phyloP scores from a whole-genome alignment of 30 jellyfish, hydroid and myxozoan genomes.

The Mastigias papua region DNA sequence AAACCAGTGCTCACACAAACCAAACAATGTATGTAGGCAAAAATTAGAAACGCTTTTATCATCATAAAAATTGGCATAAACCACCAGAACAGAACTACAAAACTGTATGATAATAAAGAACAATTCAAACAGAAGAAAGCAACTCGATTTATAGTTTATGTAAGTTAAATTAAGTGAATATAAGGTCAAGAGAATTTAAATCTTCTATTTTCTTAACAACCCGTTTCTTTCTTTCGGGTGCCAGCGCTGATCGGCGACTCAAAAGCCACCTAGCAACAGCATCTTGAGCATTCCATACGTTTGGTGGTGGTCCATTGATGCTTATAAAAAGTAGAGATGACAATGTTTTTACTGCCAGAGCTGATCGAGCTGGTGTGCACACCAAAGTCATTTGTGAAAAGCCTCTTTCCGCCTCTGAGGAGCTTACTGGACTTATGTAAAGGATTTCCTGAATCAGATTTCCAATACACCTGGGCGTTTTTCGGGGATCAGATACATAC shows the following conservation, averaged over 20 bases:
- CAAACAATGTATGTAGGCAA: too few species aligned
- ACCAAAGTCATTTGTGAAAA: conserved; percentile 60
- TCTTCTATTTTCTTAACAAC: neutral
- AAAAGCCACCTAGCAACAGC: neutral
- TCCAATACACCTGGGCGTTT: conserved; percentile 16
- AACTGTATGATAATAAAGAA: too few species aligned
- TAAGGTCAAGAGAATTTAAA: neutral
- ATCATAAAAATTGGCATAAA: too few species aligned
- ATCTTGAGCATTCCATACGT: conserved; percentile 34
- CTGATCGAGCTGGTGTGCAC: conserved; percentile 26
- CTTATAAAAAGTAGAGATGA: conserved; percentile 31
- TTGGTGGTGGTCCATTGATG: conserved; percentile 44
- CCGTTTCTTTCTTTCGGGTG: neutral
- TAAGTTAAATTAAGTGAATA: conserved; percentile 2
- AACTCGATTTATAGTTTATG: too few species aligned
- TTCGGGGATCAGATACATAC: conserved; percentile 33
- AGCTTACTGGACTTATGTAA: conserved; percentile 32
- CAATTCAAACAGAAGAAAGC: too few species aligned
- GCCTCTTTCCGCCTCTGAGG: conserved; percentile 74
- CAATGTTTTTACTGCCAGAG: neutral
- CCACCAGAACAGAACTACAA: too few species aligned
- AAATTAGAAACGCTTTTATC: too few species aligned
- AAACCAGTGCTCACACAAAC: too few species aligned
- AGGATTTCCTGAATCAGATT: conserved; percentile 23
- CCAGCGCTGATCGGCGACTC: neutral